phyloP scores from a whole-genome alignment of 2,888 invertebrate genomes.

The Odontomyia ornata region DNA sequence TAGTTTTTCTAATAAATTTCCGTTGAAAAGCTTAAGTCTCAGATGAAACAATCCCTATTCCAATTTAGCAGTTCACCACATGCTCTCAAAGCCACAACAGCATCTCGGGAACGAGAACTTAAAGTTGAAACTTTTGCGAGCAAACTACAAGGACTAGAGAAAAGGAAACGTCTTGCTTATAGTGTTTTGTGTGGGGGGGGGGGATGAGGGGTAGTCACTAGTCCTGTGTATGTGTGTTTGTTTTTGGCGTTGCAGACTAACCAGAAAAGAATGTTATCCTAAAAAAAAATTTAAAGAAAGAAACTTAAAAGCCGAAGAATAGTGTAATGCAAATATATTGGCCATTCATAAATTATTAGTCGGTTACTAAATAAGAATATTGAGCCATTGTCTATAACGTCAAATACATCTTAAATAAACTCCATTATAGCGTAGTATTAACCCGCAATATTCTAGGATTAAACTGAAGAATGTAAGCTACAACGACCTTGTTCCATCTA shows the following conservation, averaged over 20 bases:
- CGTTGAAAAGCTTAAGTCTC: conserved; percentile 30
- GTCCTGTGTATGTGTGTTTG: not conserved
- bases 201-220: conserved; percentile 31
- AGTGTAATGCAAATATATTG: no score
- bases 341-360: no score
- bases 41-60: conserved; percentile 25
- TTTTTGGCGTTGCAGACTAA: not conserved
- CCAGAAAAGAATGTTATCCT: not conserved
- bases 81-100: conserved; percentile 34
- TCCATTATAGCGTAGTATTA: no score
- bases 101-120: conserved; percentile 23
- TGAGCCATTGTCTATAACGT: no score
- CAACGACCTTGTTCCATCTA: not conserved
- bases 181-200: not conserved
- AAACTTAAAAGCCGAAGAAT: no score
- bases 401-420: no score
- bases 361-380: no score
- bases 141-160: conserved; percentile 17
- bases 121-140: conserved; percentile 9
- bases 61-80: conserved; percentile 34
- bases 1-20: conserved; percentile 33
- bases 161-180: not conserved
- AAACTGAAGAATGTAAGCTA: not conserved
- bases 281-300: not conserved
- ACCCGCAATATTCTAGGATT: conserved; percentile 1